Evolutionary conservation across 2,113 vertebrate species (phyloP).

Genomic region (Heptranchias perlo): DNA sequence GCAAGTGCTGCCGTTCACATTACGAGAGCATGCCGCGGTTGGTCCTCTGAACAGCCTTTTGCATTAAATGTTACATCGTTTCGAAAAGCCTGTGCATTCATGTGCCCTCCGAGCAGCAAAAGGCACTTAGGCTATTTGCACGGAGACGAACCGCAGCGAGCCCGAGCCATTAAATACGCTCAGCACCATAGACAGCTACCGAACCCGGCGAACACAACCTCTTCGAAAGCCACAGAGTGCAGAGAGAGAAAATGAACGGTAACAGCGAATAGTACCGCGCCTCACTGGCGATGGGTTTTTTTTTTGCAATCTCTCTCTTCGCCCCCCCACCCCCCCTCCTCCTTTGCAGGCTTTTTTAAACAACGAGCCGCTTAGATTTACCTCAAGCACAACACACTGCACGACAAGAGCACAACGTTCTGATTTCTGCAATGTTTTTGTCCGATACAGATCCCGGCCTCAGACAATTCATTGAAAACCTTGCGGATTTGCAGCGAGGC

Average conservation of each 20-base stretch:
- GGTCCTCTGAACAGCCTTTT: background rate
- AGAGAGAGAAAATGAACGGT: background rate
- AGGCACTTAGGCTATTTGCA: background rate
- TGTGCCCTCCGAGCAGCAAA: background rate
- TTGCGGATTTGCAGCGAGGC: background rate
- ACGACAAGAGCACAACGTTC: background rate
- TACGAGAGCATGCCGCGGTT: background rate
- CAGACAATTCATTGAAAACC: constrained; percentile 25
- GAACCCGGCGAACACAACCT: background rate
- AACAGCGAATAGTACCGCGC: background rate
- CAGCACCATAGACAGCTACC: constrained; percentile 54
- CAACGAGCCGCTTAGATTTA: background rate
- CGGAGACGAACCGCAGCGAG: background rate
- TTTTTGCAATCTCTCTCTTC: background rate
- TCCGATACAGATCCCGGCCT: constrained; percentile 16
- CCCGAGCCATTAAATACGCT: constrained; percentile 38
- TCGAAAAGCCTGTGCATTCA: background rate
- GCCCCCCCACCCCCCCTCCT: background rate
- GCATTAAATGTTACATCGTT: background rate
- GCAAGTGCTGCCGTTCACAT: background rate
- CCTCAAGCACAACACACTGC: background rate
- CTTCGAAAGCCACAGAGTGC: too few relatives aligned
- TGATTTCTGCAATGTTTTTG: background rate
- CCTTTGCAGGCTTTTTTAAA: background rate
- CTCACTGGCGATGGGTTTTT: too few relatives aligned